Evolutionary conservation across 1,140 invertebrate genomes (phyloP).

Genomic region (Oncopodura yosiiana): DNA sequence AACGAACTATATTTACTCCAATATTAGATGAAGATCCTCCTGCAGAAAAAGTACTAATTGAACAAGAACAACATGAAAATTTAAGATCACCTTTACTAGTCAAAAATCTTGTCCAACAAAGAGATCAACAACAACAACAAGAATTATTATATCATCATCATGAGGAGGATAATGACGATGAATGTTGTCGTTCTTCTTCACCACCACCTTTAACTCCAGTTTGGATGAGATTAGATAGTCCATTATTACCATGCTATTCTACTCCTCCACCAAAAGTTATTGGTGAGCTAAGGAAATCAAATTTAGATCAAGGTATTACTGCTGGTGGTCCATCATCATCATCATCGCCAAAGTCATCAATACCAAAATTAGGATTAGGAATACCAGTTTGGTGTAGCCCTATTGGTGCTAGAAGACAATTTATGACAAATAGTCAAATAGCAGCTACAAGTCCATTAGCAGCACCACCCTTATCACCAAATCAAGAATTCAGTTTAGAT

Average conservation of each 20-base stretch:
- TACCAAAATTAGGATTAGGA: slow-evolving; percentile 24
- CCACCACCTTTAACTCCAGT: too few relatives aligned
- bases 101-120: neutral
- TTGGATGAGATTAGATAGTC: too few relatives aligned
- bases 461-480: neutral
- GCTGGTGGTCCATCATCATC: neutral
- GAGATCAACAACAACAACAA: neutral
- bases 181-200: neutral
- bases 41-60: neutral
- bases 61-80: neutral
- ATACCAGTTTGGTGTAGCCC: slow-evolving; percentile 32
- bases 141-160: neutral
- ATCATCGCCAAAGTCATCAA: neutral
- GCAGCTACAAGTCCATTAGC: neutral
- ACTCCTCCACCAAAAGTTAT: neutral
- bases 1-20: slow-evolving; percentile 29
- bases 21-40: slow-evolving; percentile 7
- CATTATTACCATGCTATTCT: neutral
- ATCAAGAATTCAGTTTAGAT: slow-evolving; percentile 24
- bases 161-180: neutral
- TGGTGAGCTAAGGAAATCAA: neutral
- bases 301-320: neutral
- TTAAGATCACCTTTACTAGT: slow-evolving; percentile 9
- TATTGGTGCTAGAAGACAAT: slow-evolving; percentile 12
- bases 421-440: neutral